These are phyloP conservation scores for Anguilla pacifica DNA, from an alignment of 2,797 vertebrate species.

Conservation along the genomic window DNA sequence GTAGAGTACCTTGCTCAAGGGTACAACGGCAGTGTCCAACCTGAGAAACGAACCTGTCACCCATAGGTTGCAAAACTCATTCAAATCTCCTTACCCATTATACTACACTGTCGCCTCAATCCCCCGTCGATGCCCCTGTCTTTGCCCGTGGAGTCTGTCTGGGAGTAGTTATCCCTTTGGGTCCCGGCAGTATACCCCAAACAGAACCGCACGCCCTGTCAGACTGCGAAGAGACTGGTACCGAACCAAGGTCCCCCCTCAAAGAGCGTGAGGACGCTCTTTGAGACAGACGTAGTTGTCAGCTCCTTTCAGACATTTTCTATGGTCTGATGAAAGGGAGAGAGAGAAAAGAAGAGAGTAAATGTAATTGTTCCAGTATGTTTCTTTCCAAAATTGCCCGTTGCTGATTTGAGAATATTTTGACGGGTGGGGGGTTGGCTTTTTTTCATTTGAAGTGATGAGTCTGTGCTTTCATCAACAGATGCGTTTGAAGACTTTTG, in stretches of 20 bases:
- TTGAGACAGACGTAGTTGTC: not conserved
- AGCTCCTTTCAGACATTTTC: not conserved
- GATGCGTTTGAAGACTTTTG: not conserved
- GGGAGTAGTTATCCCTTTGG: constrained; percentile 30
- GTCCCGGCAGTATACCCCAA: constrained; percentile 16
- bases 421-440: constrained; percentile 42
- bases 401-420: constrained; percentile 56
- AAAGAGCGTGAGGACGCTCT: not conserved
- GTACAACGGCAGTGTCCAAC: too few relatives aligned
- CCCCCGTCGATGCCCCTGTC: not conserved
- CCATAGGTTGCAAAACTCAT: too few relatives aligned
- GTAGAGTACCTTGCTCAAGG: too few relatives aligned
- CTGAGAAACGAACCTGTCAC: too few relatives aligned
- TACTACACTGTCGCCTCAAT: too few relatives aligned
- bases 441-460: constrained; percentile 29
- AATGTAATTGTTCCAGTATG: constrained; percentile 56
- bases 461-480: not conserved
- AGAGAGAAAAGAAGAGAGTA: constrained; percentile 43
- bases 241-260: not conserved
- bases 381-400: constrained; percentile 47
- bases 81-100: too few relatives aligned
- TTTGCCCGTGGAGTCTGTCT: constrained; percentile 24
- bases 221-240: not conserved
- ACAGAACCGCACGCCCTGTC: not conserved
- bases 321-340: constrained; percentile 31